phyloP scores from a whole-genome alignment of 2,797 vertebrate species.

The Falco naumanni region DNA sequence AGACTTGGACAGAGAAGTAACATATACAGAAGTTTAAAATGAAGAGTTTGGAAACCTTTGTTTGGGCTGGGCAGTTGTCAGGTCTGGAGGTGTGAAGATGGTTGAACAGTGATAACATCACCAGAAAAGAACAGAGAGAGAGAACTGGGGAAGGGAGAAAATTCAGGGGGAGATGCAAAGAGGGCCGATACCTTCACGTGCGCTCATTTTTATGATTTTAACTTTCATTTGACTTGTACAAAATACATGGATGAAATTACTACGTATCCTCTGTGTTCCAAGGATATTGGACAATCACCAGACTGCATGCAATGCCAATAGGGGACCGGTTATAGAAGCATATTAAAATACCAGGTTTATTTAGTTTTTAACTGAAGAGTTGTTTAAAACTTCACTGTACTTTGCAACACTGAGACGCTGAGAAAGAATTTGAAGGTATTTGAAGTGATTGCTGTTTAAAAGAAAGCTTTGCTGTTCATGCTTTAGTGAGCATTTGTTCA shows the following conservation, averaged over 20 bases:
- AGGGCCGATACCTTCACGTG: background rate
- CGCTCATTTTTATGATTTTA: background rate
- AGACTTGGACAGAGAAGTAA: no score
- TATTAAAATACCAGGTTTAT: background rate
- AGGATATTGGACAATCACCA: background rate
- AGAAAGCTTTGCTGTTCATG: background rate
- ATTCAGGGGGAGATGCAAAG: background rate
- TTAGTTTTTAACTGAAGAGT: background rate
- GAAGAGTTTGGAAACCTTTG: background rate
- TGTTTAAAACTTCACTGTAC: background rate
- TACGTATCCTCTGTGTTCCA: accelerated
- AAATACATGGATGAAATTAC: accelerated
- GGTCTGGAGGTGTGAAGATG: background rate
- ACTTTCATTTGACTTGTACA: background rate
- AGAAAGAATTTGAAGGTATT: background rate
- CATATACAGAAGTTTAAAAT: background rate
- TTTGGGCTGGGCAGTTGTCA: background rate
- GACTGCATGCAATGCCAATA: no score
- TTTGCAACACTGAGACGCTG: background rate
- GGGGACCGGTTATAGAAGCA: background rate
- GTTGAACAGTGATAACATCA: background rate
- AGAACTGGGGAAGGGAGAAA: background rate
- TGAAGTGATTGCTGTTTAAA: background rate
- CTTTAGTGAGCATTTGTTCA: background rate
- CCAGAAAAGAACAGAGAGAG: background rate